Evolutionary conservation across 2,797 vertebrate species (phyloP), one percentile per base, ranked within the genome.

Genomic region (Coreius guichenoti): DNA sequence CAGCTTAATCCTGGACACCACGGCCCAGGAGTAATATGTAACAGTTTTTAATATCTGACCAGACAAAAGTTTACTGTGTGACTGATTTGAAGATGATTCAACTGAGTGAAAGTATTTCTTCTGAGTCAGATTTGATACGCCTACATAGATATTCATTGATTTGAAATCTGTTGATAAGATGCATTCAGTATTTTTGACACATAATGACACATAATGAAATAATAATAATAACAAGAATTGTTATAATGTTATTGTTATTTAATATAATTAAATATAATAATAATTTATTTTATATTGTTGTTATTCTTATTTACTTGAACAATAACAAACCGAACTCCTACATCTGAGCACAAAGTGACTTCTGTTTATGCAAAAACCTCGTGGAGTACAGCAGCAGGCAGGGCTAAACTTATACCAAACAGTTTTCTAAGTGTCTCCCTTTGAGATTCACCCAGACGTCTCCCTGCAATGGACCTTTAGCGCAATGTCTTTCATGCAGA

Each of bases 351-450:
- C 6, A 29, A 31, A 26, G 21, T 39, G 45, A 68, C 14, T 63
- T 9, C 49, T 49, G 67, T 36, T 86, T 81, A 81, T 70, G 81
- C 2, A 84, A 82, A 29, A 47, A 14, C 49, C 86, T 54, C 45
- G 26, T 86, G 81, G 51, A 39, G 76, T 79, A 13, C 23, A 36
- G 43, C 12, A 43, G 17, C 17, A 51, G 65, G 76, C 51, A 65
- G 76, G 36, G 80, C 51, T 33, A 61, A 74, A 39, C 67, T 65
- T 47, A 36, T 14, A 29, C n/a, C 19, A 14, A 11, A 81, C 80
- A 47, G 7, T 76, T 61, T 45, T 29, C 1, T 3, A 79, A 63
- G 31, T 81, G 17, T 68, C 61, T 49, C 9, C 6, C n/a, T 39
- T 26, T 31, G 6, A 67, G 26, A 47, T 65, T 26, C 43, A 14